A percentile compares a stretch with the other conserved stretches of the same genome.
Evolutionary conservation across 1,140 invertebrate species (phyloP).

Genomic region (Monochamus saltuarius): DNA sequence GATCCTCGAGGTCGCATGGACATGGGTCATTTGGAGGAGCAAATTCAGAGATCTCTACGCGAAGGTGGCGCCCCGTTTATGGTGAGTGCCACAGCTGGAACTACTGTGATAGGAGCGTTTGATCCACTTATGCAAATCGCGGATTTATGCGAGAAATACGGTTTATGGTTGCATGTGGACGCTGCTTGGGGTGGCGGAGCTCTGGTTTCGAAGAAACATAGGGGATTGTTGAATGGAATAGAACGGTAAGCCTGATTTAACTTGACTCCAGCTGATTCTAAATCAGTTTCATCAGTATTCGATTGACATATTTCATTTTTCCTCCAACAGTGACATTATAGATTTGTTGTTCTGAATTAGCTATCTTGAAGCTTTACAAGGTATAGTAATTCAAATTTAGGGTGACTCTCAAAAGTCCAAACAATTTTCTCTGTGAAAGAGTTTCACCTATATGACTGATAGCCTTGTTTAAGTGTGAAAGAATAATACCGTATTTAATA

Average conservation of each 20-base stretch:
- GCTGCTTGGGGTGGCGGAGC: slow-evolving; percentile 92
- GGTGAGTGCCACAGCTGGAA: slow-evolving; percentile 89
- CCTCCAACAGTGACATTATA: no score
- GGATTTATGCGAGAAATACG: slow-evolving; percentile 77
- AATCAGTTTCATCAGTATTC: no score
- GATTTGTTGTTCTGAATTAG: no score
- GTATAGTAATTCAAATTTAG: no score
- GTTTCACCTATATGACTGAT: no score
- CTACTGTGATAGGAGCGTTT: slow-evolving; percentile 82
- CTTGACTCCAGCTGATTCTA: no score
- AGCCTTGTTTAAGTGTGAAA: no score
- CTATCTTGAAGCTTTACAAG: no score
- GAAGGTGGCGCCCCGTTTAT: slow-evolving; percentile 78
- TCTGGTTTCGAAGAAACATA: slow-evolving; percentile 79
- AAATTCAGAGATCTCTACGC: slow-evolving; percentile 66
- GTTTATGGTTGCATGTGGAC: slow-evolving; percentile 94
- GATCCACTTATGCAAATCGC: slow-evolving; percentile 84
- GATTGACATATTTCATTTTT: no score
- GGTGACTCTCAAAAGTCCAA: no score
- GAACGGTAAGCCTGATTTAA: slow-evolving; percentile 58
- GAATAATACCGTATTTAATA: no score
- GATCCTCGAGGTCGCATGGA: slow-evolving; percentile 80
- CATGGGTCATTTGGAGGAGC: slow-evolving; percentile 65
- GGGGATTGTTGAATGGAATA: slow-evolving; percentile 75
- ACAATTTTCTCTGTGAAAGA: no score